A percentile compares a stretch with the other conserved stretches of the same genome.
Evolutionary conservation across 2,113 vertebrate species (phyloP).

Genomic region (human (Homo sapiens)): DNA sequence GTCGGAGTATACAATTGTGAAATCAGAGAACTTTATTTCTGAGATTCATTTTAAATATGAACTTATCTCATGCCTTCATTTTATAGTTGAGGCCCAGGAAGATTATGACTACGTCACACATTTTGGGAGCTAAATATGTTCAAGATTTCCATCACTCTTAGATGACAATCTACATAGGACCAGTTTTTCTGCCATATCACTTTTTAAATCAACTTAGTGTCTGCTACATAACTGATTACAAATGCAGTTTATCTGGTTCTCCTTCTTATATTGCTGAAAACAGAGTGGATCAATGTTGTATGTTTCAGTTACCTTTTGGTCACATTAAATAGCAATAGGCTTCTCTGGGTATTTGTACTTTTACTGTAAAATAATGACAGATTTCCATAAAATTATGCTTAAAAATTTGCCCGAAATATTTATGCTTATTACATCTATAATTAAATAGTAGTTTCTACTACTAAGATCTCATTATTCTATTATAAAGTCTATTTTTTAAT

Average conservation of each 20-base stretch:
- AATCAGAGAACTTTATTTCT: slow-evolving; percentile 9
- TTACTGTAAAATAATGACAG: background rate
- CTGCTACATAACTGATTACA: background rate
- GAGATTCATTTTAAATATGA: background rate
- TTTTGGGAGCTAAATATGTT: background rate
- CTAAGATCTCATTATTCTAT: background rate
- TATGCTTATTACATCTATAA: background rate
- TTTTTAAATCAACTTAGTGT: background rate
- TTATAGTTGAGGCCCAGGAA: background rate
- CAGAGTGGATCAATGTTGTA: background rate
- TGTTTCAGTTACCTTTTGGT: slow-evolving; percentile 10
- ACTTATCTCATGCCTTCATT: background rate
- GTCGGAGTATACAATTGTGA: background rate
- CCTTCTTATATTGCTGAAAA: background rate
- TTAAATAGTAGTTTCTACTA: background rate
- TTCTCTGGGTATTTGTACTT: background rate
- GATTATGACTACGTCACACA: background rate
- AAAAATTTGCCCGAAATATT: background rate
- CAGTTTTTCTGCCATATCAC: background rate
- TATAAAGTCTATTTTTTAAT: background rate
- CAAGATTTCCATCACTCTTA: background rate
- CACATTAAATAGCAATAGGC: background rate
- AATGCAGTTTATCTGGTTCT: background rate
- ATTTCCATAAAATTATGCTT: slow-evolving; percentile 12
- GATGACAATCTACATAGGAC: background rate